phyloP scores from a whole-genome alignment of 2,113 vertebrate genomes.

The Osmerus mordax region DNA sequence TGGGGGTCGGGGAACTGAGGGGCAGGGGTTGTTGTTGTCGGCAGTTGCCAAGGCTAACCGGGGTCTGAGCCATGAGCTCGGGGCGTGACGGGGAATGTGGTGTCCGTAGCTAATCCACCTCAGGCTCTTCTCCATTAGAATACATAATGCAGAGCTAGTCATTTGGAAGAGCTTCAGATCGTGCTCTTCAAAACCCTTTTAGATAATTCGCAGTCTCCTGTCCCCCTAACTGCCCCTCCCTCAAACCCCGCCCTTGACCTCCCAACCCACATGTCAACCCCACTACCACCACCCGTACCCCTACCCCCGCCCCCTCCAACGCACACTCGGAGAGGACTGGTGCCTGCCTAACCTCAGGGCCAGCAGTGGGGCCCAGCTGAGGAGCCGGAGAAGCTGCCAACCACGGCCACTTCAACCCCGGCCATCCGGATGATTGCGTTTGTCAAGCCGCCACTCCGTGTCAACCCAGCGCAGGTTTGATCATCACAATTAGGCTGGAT shows the following conservation, averaged over 20 bases:
- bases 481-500: conserved; percentile 70
- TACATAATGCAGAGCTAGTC: conserved; percentile 65
- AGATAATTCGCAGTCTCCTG: conserved; percentile 57
- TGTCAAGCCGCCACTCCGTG: conserved; percentile 78
- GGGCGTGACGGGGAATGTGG: conserved; percentile 31
- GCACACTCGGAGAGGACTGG: conserved; percentile 27
- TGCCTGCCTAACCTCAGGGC: conserved; percentile 57
- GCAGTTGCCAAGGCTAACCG: conserved; percentile 23
- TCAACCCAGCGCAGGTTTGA: conserved; percentile 64
- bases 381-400: conserved; percentile 76
- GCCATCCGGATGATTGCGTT: conserved; percentile 74
- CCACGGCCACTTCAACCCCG: conserved; percentile 67
- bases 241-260: conserved; percentile 54
- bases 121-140: conserved; percentile 58
- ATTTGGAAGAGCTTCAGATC: conserved; percentile 73
- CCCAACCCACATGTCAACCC: conserved; percentile 23
- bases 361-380: conserved; percentile 68
- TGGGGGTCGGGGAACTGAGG: background rate
- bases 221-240: conserved; percentile 32
- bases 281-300: conserved; percentile 21
- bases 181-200: conserved; percentile 68
- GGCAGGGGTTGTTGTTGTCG: conserved; percentile 15
- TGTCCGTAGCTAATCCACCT: conserved; percentile 42
- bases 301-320: conserved; percentile 4
- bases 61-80: conserved; percentile 28